Evolutionary conservation across 2,888 invertebrate genomes (phyloP), one percentile per base, ranked within the genome.

Genomic region (Leptura quadrifasciata): DNA sequence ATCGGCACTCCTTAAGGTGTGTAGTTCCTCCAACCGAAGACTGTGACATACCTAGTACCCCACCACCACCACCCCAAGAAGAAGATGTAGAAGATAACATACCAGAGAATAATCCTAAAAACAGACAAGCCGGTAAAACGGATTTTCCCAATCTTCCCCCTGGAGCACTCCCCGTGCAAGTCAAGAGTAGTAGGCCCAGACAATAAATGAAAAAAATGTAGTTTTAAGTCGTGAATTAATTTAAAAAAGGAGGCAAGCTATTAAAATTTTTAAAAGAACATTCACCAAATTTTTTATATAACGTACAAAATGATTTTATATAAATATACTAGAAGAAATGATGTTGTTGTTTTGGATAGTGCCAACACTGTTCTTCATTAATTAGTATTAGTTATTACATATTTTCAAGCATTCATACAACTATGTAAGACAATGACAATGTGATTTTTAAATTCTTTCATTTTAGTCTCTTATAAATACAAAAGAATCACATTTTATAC

Each of bases 21-120:
- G 95, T 96, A 35, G 95, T 96, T 8, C 96, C 96, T 0, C 97
- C 97, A 6, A 97, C 96, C 47, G 96, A 96, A 83, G 96, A 97
- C 86, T 97, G 97, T 85, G 96, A 96, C 82, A 91, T 95, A 0
- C 96, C 96, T 0, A 94, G 95, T 76, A 95, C 96, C 21, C 93
- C 94, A 0, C 91, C 94, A 0, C 91, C 92, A 0, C 93, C 93
- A 0, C 90, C 91, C 21, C 93, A 92, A 81, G 93, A 93, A 70
- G 91, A 90, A 54, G 88, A 88, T 3, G 86, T 84, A 24, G 85
- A 87, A 58, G 83, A 85, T 27, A 87, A 88, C 76, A 82, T 87
- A 18, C 87, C 87, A 1, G 84, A 85, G 68, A 89, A 89, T 72
- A 85, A 88, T 64, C 89, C 88, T 2, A 85, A 85, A 75, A 84